phyloP scores from a whole-genome alignment of 2,888 invertebrate genomes.

The Drosophila gaucha region DNA sequence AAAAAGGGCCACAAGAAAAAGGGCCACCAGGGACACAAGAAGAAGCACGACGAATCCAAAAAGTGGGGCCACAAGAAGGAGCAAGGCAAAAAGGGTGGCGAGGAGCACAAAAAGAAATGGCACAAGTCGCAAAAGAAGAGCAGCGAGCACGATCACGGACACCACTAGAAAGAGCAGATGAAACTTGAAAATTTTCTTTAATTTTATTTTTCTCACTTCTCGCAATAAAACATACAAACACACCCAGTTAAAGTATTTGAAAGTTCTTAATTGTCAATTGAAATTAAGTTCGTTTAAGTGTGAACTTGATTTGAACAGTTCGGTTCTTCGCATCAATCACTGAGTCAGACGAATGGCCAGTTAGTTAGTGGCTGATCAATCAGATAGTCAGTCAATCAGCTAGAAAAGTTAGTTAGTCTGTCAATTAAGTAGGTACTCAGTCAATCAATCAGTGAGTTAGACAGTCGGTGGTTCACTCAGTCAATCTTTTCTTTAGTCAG shows the following conservation, averaged over 20 bases:
- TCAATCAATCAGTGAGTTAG: background rate
- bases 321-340: too few species aligned
- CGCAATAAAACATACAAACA: constrained; percentile 52
- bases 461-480: background rate
- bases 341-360: background rate
- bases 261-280: background rate
- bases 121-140: constrained; percentile 87
- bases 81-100: constrained; percentile 92
- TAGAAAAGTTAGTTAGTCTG: too few species aligned
- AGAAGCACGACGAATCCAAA: constrained; percentile 90
- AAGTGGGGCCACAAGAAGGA: constrained; percentile 91
- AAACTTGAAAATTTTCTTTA: background rate
- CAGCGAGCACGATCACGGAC: constrained; percentile 68
- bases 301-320: background rate
- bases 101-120: constrained; percentile 92
- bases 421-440: background rate
- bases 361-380: too few species aligned
- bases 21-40: constrained; percentile 92
- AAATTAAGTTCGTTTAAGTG: background rate
- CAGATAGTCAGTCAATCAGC: too few species aligned
- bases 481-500: background rate
- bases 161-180: constrained; percentile 34
- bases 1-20: constrained; percentile 93
- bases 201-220: constrained; percentile 2
- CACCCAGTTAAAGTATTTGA: constrained; percentile 33